These are phyloP conservation scores for Agrilus mali DNA, from an alignment of 2,888 invertebrate genomes.

Conservation along the genomic window DNA sequence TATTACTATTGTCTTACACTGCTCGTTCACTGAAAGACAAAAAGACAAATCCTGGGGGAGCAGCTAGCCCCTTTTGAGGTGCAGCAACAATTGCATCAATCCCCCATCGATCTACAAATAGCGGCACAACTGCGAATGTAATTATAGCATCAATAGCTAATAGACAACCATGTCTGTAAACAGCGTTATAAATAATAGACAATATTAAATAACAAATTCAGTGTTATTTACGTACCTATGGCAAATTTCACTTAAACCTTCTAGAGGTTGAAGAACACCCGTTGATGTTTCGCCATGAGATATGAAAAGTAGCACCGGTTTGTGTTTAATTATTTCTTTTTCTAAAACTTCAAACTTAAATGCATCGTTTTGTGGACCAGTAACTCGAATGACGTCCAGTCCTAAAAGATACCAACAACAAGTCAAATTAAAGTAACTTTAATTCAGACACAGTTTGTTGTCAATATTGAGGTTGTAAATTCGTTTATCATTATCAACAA, in stretches of 20 bases:
- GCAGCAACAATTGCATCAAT: conserved; percentile 60
- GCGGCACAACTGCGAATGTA: conserved; percentile 52
- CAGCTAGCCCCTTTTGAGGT: conserved; percentile 59
- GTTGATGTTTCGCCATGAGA: conserved; percentile 78
- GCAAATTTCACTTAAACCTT: conserved; percentile 63
- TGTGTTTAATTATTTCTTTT: conserved; percentile 43
- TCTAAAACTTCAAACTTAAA: conserved; percentile 50
- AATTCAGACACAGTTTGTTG: too few relatives aligned
- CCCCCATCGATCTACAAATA: conserved; percentile 54
- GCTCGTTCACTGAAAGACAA: conserved; percentile 56
- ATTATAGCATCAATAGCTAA: conserved; percentile 62
- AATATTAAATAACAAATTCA: too few relatives aligned
- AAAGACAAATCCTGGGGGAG: conserved; percentile 58
- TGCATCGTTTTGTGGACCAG: conserved; percentile 26
- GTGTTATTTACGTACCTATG: conserved; percentile 40
- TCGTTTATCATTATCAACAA: too few relatives aligned
- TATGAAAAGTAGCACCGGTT: conserved; percentile 60
- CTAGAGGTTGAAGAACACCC: conserved; percentile 62
- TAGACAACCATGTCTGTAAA: conserved; percentile 41
- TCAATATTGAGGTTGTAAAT: too few relatives aligned
- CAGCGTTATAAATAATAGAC: too few relatives aligned
- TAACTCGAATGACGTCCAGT: conserved; percentile 14
- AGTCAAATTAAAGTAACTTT: too few relatives aligned
- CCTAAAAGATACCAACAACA: conserved; percentile 6
- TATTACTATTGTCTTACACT: conserved; percentile 32